Percentiles rank a stretch among this genome's conserved stretches.
Conservation (phyloP, 2,113 vertebrate species). For the pig (Sus scrofa) region DNA sequence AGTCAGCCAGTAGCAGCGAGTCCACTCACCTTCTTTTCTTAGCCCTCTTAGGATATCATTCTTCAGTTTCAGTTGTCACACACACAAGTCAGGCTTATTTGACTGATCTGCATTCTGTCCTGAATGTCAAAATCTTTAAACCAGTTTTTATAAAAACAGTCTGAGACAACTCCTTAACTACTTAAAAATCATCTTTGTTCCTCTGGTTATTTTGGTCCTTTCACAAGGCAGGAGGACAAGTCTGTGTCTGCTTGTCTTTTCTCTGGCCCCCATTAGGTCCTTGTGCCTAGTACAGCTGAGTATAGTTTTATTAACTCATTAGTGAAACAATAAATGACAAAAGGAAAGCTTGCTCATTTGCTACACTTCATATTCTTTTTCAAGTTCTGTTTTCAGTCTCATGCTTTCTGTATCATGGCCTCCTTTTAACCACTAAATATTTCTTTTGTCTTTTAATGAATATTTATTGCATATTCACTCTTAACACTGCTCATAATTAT, state of each 20-base stretch:
- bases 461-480: not conserved
- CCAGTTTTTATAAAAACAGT: not conserved
- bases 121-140: not conserved
- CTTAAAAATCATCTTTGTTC: not conserved
- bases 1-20: not conserved
- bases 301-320: not conserved
- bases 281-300: not conserved
- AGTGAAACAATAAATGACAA: not conserved
- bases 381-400: not conserved
- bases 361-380: not conserved
- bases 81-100: not conserved
- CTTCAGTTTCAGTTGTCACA: not conserved
- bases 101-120: not conserved
- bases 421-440: not conserved
- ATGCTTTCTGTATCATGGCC: not conserved
- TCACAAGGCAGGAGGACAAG: not conserved
- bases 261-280: accelerated
- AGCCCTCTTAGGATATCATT: not conserved
- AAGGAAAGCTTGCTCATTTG: not conserved
- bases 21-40: not conserved
- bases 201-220: not conserved
- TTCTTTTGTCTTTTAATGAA: not conserved
- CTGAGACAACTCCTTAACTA: not conserved
- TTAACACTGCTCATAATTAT: not conserved
- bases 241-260: not conserved